These are phyloP conservation scores for Lanius collurio DNA, from an alignment of 2,113 vertebrate species.

Conservation along the genomic window DNA sequence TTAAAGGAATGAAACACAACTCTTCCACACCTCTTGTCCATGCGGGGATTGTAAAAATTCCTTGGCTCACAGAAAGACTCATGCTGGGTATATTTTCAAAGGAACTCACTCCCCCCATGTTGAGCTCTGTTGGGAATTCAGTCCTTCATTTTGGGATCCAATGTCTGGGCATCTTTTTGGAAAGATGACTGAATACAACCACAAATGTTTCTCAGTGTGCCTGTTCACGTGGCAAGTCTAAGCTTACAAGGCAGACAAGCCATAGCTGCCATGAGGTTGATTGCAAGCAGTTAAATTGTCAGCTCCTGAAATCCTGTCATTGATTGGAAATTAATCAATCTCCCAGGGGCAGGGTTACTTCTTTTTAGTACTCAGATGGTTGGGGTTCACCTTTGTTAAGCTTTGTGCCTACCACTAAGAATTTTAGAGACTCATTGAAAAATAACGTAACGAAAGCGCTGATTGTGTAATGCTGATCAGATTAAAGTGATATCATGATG, in stretches of 20 bases:
- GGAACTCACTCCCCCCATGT: neutral
- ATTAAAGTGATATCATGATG: neutral
- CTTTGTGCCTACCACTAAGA: neutral
- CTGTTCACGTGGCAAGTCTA: fast-evolving
- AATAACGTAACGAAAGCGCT: neutral
- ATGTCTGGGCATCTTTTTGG: neutral
- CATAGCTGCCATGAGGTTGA: neutral
- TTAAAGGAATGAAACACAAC: neutral
- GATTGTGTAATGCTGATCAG: neutral
- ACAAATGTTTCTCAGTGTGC: neutral
- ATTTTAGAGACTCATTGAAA: neutral
- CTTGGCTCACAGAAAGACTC: neutral
- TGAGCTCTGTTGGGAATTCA: neutral
- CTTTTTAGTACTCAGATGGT: neutral
- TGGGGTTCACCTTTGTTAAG: neutral
- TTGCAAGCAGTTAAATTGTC: neutral
- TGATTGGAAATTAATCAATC: neutral
- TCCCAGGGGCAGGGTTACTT: neutral
- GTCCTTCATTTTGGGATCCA: neutral
- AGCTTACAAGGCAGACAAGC: neutral
- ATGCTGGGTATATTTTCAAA: neutral
- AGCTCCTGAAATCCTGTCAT: neutral
- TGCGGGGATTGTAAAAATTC: neutral
- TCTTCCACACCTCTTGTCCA: neutral
- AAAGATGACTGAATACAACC: neutral